Evolutionary conservation across 2,113 vertebrate genomes (phyloP).

Genomic region (Muntiacus reevesi): DNA sequence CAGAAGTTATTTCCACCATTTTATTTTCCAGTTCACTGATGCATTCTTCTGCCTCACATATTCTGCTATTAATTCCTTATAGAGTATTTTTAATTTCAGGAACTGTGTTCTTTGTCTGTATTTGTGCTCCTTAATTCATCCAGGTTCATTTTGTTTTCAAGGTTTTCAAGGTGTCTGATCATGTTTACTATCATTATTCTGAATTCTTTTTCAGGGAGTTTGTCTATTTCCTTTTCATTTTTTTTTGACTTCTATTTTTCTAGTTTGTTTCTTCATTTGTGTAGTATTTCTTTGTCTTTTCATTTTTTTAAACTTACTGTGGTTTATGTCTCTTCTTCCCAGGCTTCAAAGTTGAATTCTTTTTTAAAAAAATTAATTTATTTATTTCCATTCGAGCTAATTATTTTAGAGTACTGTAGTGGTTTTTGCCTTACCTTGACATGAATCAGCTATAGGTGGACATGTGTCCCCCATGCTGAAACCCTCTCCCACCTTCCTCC

Average conservation of each 20-base stretch:
- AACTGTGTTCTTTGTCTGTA: neutral
- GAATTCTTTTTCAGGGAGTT: neutral
- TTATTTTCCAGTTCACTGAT: neutral
- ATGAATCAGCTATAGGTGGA: neutral
- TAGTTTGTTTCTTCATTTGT: neutral
- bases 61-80: neutral
- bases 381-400: neutral
- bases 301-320: neutral
- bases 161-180: neutral
- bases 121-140: neutral
- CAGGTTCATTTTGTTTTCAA: neutral
- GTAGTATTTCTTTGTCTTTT: neutral
- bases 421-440: neutral
- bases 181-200: neutral
- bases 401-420: neutral
- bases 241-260: neutral
- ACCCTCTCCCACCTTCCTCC: neutral
- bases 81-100: neutral
- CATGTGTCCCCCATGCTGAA: neutral
- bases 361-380: neutral
- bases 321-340: neutral
- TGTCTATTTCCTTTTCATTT: neutral
- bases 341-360: neutral
- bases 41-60: neutral
- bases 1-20: neutral